These are phyloP conservation scores for Lithodes maja DNA, from an alignment of 2,888 invertebrate genomes.

Conservation along the genomic window DNA sequence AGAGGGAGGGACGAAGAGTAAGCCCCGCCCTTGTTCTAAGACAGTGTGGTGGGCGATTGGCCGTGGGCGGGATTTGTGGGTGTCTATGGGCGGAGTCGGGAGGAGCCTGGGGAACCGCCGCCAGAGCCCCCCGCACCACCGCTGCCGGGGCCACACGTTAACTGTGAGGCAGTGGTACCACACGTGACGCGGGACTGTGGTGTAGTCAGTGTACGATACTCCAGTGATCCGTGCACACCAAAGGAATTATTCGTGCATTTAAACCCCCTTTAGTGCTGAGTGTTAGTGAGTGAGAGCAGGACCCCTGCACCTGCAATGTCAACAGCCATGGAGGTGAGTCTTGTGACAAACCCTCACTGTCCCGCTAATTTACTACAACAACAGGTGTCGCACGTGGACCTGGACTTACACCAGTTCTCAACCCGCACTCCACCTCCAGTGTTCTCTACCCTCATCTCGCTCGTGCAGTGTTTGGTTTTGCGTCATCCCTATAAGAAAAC, in stretches of 20 bases:
- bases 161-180: conserved; percentile 62
- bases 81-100: conserved; percentile 42
- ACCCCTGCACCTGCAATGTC: conserved; percentile 52
- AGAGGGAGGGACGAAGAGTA: conserved; percentile 34
- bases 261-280: conserved; percentile 45
- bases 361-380: conserved; percentile 13
- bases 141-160: conserved; percentile 65
- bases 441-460: background rate
- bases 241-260: conserved; percentile 28
- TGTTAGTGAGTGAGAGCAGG: conserved; percentile 47
- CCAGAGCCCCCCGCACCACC: conserved; percentile 64
- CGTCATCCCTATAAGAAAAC: too few species aligned
- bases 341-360: background rate
- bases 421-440: background rate
- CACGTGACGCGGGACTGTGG: conserved; percentile 49
- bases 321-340: conserved; percentile 67
- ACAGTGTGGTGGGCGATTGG: conserved; percentile 40
- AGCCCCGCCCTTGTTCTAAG: conserved; percentile 33
- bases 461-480: too few species aligned
- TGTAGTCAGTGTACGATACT: conserved; percentile 34
- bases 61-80: conserved; percentile 37
- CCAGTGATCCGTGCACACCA: conserved; percentile 38
- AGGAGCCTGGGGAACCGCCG: conserved; percentile 61
- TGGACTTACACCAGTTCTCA: background rate
- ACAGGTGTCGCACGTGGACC: conserved; percentile 59